phyloP scores from a whole-genome alignment of 2,797 vertebrate genomes.

The Danio albolineatus region DNA sequence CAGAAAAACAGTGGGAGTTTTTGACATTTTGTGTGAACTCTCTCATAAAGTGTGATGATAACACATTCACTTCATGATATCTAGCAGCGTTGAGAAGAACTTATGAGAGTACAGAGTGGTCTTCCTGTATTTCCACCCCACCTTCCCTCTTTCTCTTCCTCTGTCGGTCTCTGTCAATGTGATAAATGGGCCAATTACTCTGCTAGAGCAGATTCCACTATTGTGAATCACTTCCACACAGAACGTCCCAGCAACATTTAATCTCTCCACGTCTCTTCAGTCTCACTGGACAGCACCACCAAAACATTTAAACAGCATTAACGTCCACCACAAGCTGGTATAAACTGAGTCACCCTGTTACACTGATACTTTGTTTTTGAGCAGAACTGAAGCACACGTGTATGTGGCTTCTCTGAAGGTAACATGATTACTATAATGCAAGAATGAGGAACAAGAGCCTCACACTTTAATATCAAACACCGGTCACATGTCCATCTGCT shows the following conservation, averaged over 20 bases:
- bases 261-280: slow-evolving; percentile 60
- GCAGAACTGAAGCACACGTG: neutral
- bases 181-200: slow-evolving; percentile 76
- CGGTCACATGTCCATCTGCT: neutral
- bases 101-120: neutral
- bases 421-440: slow-evolving; percentile 10
- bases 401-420: neutral
- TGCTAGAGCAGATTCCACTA: slow-evolving; percentile 70
- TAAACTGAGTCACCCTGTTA: slow-evolving; percentile 13
- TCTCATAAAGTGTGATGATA: neutral
- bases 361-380: slow-evolving; percentile 21
- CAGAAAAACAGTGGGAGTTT: neutral
- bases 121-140: slow-evolving; percentile 11
- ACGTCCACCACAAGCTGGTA: slow-evolving; percentile 7
- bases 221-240: slow-evolving; percentile 68
- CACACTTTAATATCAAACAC: slow-evolving; percentile 11
- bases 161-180: slow-evolving; percentile 52
- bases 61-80: neutral
- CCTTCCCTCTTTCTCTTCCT: slow-evolving; percentile 19
- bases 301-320: slow-evolving; percentile 31
- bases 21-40: too few relatives aligned
- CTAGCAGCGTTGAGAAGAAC: neutral
- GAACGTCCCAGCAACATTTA: slow-evolving; percentile 59
- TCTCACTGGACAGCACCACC: slow-evolving; percentile 28
- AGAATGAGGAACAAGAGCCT: slow-evolving; percentile 37